phyloP scores from a whole-genome alignment of 2,113 vertebrate genomes.

The Leiothrix lutea region DNA sequence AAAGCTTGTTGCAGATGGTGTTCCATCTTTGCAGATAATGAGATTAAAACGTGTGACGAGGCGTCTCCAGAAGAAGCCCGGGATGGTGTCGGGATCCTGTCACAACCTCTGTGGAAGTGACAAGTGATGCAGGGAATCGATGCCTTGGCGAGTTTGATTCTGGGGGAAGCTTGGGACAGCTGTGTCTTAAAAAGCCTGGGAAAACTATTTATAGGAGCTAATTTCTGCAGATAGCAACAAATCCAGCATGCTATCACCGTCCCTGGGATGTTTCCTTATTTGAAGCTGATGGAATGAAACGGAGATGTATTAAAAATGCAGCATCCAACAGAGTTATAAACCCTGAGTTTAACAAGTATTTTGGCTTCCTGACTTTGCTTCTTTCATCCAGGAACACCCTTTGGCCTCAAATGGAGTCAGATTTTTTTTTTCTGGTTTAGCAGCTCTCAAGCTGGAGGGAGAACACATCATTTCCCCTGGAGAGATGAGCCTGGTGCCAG shows the following conservation, averaged over 20 bases:
- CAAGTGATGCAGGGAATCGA: background rate
- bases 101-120: background rate
- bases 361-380: fast-evolving
- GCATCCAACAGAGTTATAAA: background rate
- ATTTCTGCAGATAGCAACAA: conserved; percentile 32
- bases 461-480: background rate
- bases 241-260: background rate
- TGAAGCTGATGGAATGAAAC: background rate
- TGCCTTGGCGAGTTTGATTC: conserved; percentile 32
- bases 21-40: background rate
- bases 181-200: conserved; percentile 45
- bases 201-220: conserved; percentile 50
- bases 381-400: background rate
- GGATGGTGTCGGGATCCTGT: background rate
- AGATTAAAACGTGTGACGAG: background rate
- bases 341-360: background rate
- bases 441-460: background rate
- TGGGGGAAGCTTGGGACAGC: conserved; percentile 58
- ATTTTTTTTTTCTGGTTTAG: background rate
- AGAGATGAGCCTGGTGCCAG: background rate
- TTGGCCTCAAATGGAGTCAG: background rate
- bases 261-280: conserved; percentile 25
- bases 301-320: background rate
- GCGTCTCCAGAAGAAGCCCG: background rate
- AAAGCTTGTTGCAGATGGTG: background rate